phyloP scores from a whole-genome alignment of 2,797 vertebrate genomes.

The Myotis vivesi region DNA sequence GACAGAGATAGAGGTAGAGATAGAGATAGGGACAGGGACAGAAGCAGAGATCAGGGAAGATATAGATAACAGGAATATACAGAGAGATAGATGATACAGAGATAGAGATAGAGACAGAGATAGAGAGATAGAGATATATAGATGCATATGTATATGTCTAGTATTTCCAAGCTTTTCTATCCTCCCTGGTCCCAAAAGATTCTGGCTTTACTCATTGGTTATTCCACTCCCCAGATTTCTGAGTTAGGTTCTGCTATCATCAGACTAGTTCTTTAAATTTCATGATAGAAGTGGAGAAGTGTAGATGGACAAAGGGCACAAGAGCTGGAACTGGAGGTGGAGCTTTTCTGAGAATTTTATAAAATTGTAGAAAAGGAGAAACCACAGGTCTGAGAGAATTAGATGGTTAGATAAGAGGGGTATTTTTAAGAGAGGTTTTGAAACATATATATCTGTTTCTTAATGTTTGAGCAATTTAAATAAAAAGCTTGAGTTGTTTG shows the following conservation, averaged over 20 bases:
- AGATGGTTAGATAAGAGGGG: background rate
- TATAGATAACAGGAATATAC: background rate
- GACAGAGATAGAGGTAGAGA: background rate
- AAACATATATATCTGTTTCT: background rate
- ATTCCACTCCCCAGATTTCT: background rate
- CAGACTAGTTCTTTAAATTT: background rate
- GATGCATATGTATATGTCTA: background rate
- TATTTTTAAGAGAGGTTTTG: background rate
- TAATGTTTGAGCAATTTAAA: slow-evolving; percentile 15
- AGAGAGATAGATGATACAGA: too few species aligned
- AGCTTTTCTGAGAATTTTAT: background rate
- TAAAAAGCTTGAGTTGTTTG: background rate
- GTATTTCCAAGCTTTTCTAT: background rate
- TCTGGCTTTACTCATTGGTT: background rate
- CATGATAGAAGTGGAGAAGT: background rate
- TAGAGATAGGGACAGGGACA: background rate
- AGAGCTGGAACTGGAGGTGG: background rate
- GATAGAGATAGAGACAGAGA: background rate
- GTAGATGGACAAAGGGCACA: background rate
- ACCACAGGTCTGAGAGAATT: background rate
- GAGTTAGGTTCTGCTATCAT: background rate
- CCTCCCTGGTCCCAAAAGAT: background rate
- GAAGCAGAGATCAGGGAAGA: background rate
- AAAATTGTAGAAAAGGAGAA: slow-evolving; percentile 31
- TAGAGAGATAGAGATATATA: background rate